Conservation (phyloP, 1,140 invertebrate genomes). For the Brachystomella parvula region DNA sequence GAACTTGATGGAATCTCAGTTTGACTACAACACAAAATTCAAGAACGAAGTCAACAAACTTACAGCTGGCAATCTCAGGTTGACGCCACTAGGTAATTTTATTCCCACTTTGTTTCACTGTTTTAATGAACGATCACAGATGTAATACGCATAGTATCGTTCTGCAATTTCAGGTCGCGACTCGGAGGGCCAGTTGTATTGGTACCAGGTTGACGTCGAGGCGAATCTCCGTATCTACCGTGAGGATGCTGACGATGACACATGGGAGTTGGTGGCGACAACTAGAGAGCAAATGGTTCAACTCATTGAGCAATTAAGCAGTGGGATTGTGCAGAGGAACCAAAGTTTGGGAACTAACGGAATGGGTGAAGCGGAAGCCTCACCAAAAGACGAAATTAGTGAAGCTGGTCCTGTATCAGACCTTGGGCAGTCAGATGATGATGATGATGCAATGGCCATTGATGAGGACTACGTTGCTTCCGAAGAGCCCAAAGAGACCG, state of each 20-base stretch:
- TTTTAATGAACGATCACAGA: no score
- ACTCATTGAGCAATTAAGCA: slow-evolving; percentile 62
- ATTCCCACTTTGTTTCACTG: no score
- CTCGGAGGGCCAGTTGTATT: slow-evolving; percentile 79
- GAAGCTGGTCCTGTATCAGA: slow-evolving; percentile 38
- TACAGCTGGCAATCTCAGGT: slow-evolving; percentile 65
- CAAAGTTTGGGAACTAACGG: slow-evolving; percentile 10
- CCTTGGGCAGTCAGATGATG: slow-evolving; percentile 42
- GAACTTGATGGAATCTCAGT: slow-evolving; percentile 86
- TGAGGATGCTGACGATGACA: slow-evolving; percentile 91
- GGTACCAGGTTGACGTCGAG: slow-evolving; percentile 82
- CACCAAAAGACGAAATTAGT: slow-evolving; percentile 18
- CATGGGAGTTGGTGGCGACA: slow-evolving; percentile 82
- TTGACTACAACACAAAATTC: slow-evolving; percentile 88
- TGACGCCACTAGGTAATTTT: slow-evolving; percentile 70
- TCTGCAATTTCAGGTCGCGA: slow-evolving; percentile 51
- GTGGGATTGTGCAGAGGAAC: slow-evolving; percentile 49
- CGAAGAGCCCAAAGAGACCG: slow-evolving; percentile 2
- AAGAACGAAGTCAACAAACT: slow-evolving; percentile 82
- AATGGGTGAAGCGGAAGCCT: background rate
- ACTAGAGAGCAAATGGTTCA: slow-evolving; percentile 60
- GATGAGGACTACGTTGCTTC: slow-evolving; percentile 30
- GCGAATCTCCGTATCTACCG: slow-evolving; percentile 82
- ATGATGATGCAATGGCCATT: slow-evolving; percentile 42
- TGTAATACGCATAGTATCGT: background rate